Base-by-base conservation (phyloP, 2,888 invertebrate genomes). In the Leptarthrus brevirostris region DNA sequence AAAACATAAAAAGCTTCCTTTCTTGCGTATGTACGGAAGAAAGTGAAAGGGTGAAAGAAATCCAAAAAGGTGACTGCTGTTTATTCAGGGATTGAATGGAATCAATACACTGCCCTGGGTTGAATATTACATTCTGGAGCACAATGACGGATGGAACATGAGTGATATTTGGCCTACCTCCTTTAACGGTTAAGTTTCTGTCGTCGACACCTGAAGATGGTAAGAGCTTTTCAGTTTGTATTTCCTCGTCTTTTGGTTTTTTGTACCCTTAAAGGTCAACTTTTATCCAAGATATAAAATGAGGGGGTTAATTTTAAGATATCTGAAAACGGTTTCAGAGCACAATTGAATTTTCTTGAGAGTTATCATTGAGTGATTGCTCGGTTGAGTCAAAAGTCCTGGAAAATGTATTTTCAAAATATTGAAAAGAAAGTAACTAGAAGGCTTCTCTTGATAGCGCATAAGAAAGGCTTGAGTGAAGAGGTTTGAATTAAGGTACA, bases 281-380 rank as follows among this genome's bases (percentile, higher is more conserved):
- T 58, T 18, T 16, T 20, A 34, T 58, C n/a, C 58, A 58, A 36
- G 58, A 58, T 36, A n/a, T n/a, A 58, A 34, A 56, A 36, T 34
- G 64, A 64, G 44, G 36, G 64, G 44, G 64, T 40, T 64, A 44
- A 64, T 40, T 64, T 44, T 64, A 14, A 64, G 44, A 64, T 64
- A 20, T 24, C 64, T 44, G 44, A 47, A 47, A 18, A 40, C 64
- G n/a, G 40, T 36, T 44, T 64, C 44, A 64, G 64, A 47, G 24
- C 22, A 64, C 64, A 64, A 64, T 64, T 64, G 64, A 64, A 64
- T 40, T 40, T 36, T 34, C 61, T 61, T 10, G 18, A 61, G 36
- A 36, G 40, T 61, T 61, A 61, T 36, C 61, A 36, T 10, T 40
- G 22, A 36, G 36, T 61, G 40, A 61, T 61, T 40, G 61, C 40